Conservation (phyloP, 2,797 vertebrate species). For the Chrosomus eos region DNA sequence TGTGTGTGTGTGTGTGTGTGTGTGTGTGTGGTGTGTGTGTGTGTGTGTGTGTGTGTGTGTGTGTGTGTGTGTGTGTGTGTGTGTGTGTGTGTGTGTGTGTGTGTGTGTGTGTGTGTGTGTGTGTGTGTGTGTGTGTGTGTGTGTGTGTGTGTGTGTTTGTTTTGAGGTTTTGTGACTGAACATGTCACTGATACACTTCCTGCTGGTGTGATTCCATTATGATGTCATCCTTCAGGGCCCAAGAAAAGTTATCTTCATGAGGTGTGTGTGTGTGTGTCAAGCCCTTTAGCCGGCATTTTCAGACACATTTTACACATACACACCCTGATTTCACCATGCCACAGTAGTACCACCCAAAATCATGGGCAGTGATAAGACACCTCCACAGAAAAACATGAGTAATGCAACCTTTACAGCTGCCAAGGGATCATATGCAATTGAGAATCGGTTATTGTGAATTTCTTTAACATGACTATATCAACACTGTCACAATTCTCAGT, state of each 20-base stretch:
- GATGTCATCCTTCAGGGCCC: slow-evolving; percentile 74
- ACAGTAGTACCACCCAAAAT: slow-evolving; percentile 56
- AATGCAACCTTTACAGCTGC: neutral
- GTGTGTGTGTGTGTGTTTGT: neutral
- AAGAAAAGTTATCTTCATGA: slow-evolving; percentile 76
- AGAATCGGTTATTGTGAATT: neutral
- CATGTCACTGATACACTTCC: slow-evolving; percentile 70
- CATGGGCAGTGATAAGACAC: slow-evolving; percentile 49
- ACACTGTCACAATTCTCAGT: neutral
- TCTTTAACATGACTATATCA: neutral
- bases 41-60: neutral
- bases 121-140: neutral
- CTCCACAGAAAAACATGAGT: slow-evolving; percentile 12
- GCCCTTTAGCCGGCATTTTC: slow-evolving; percentile 57
- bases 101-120: neutral
- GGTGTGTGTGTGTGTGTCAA: no score
- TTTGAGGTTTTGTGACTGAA: slow-evolving; percentile 55
- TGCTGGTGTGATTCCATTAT: slow-evolving; percentile 71
- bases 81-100: slow-evolving; percentile 1
- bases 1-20: slow-evolving; percentile 8
- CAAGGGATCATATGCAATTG: neutral
- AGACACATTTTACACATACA: slow-evolving; percentile 55
- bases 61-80: neutral
- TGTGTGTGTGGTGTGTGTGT: slow-evolving; percentile 17
- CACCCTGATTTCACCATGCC: slow-evolving; percentile 68